phyloP scores from a whole-genome alignment of 2,797 vertebrate species.

The Cuniculus paca region DNA sequence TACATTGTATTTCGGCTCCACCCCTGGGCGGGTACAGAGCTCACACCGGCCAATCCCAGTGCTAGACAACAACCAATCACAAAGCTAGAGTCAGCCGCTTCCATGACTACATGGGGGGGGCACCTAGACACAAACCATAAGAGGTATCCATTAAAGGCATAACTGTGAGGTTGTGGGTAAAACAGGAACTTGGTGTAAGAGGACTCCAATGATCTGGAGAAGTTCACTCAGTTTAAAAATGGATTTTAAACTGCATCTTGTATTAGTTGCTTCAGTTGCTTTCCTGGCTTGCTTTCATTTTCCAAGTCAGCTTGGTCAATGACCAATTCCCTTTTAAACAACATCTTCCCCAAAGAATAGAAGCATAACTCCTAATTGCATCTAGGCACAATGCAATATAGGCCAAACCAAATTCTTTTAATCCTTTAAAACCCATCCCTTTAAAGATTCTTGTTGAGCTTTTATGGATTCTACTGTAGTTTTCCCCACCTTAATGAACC shows the following conservation, averaged over 20 bases:
- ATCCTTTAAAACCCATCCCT: background rate
- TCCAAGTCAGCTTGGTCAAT: background rate
- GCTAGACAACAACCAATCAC: too few relatives aligned
- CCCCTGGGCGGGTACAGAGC: too few relatives aligned
- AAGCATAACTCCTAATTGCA: background rate
- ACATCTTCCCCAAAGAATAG: background rate
- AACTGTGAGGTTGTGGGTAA: background rate
- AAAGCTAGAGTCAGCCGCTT: too few relatives aligned
- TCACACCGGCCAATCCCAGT: too few relatives aligned
- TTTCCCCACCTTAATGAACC: too few relatives aligned
- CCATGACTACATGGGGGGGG: too few relatives aligned
- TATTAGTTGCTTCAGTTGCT: background rate
- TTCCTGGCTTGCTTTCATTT: background rate
- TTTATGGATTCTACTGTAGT: too few relatives aligned
- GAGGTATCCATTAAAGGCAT: background rate
- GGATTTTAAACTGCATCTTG: background rate
- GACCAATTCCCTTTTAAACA: background rate
- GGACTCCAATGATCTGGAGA: background rate
- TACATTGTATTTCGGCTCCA: too few relatives aligned
- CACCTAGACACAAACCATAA: too few relatives aligned
- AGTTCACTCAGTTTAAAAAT: background rate
- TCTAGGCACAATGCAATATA: background rate
- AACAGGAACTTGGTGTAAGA: background rate
- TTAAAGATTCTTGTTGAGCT: too few relatives aligned
- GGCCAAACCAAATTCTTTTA: background rate